Base-by-base conservation (phyloP, 1,140 invertebrate species). In the Phortica variegata region DNA sequence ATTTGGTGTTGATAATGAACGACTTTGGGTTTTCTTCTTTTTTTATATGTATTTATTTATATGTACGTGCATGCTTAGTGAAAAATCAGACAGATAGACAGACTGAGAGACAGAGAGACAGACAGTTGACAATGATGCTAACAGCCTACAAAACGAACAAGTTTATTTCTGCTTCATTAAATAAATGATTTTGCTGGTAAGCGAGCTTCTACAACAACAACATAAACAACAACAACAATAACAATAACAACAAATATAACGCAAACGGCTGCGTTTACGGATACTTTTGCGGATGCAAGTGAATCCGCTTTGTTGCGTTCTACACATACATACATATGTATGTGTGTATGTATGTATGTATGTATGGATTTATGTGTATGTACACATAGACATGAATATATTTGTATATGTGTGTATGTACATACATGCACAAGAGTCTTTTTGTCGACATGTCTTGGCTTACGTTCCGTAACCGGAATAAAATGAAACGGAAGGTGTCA, bases 241-340 rank as follows among this genome's bases (percentile, higher is more conserved):
- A n/a, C n/a, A n/a, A n/a, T n/a, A n/a, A n/a, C n/a, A n/a, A n/a
- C n/a, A n/a, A n/a, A n/a, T n/a, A n/a, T n/a, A n/a, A n/a, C n/a
- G n/a, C 12, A n/a, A 10, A 15, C 33, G 33, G 33, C 12, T 10
- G 33, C 33, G 10, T 10, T 34, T 3, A 17, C 36, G 49, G 53
- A 60, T 53, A 59, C 43, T 18, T 31, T 17, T 43, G 51, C 59
- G 51, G 59, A 61, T 58, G 55, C 61, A 50, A 34, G 51, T 54
- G 59, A 61, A 61, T 45, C 54, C 54, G 53, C 46, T 61, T 54
- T 61, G 58, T 61, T 57, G 54, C 48, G 47, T n/a, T n/a, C n/a
- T n/a, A n/a, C n/a, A n/a, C n/a, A n/a, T n/a, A n/a, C n/a, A n/a
- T n/a, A n/a, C n/a, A n/a, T n/a, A n/a, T n/a, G n/a, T n/a, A n/a